A percentile compares a stretch with the other conserved stretches of the same genome.
These are phyloP conservation scores for Penaeus monodon DNA, from an alignment of 2,888 invertebrate species.

Conservation along the genomic window DNA sequence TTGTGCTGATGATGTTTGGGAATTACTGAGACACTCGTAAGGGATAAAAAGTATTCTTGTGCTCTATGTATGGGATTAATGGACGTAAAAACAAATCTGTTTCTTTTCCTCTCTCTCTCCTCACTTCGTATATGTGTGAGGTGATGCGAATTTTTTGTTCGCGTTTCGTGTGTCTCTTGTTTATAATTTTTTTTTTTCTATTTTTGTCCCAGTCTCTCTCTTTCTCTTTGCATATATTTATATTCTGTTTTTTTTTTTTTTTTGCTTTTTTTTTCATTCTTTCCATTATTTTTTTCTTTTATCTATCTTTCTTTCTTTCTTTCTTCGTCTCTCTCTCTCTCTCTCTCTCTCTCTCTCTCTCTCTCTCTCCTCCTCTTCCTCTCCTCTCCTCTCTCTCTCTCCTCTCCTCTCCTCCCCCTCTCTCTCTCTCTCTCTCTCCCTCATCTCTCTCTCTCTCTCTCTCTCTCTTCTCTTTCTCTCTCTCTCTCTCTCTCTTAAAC, in stretches of 20 bases:
- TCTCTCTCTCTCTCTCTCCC: no score
- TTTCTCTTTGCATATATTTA: background rate
- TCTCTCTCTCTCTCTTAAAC: background rate
- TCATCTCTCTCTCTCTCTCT: no score
- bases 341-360: background rate
- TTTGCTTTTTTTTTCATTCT: no score
- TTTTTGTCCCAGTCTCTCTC: background rate
- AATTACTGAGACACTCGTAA: no score
- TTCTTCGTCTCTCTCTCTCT: slow-evolving; percentile 1
- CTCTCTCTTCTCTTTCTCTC: background rate
- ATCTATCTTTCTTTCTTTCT: background rate
- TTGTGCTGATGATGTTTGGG: no score
- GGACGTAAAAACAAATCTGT: rapidly evolving
- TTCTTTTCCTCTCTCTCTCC: no score
- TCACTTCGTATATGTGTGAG: no score
- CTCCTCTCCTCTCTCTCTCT: slow-evolving; percentile 10
- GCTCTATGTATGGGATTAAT: no score
- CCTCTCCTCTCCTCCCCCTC: background rate
- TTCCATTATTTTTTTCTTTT: background rate
- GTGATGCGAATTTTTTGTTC: no score
- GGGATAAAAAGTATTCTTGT: no score
- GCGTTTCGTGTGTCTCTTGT: no score
- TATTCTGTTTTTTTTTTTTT: background rate
- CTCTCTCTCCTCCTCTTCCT: background rate
- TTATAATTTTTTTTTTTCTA: no score